These are phyloP conservation scores for Myoxocephalus aenaeus DNA, from an alignment of 2,797 vertebrate species.

Conservation along the genomic window DNA sequence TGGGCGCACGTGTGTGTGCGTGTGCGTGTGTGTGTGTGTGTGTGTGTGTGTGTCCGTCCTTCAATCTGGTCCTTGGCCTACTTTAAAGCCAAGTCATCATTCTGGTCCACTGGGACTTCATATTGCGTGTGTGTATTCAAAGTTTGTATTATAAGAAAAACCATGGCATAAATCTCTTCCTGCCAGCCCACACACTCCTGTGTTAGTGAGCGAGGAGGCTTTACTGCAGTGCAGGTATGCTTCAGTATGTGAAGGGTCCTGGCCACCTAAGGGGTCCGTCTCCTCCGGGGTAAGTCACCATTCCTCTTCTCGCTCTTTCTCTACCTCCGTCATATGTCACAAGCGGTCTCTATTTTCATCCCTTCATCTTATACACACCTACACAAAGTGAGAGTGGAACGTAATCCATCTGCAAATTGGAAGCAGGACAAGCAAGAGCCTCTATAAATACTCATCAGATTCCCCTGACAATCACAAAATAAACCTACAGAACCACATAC, in stretches of 20 bases:
- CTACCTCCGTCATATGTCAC: background rate
- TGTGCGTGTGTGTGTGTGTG: slow-evolving; percentile 19
- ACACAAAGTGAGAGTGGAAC: slow-evolving; percentile 47
- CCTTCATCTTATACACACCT: slow-evolving; percentile 40
- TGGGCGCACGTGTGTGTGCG: slow-evolving; percentile 25
- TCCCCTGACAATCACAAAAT: slow-evolving; percentile 66
- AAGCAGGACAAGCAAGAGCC: slow-evolving; percentile 62
- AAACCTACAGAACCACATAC: slow-evolving; percentile 48
- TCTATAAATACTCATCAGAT: slow-evolving; percentile 71
- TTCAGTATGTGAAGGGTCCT: slow-evolving; percentile 43
- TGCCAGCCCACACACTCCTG: slow-evolving; percentile 66
- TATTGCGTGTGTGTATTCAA: slow-evolving; percentile 53
- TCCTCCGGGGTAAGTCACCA: slow-evolving; percentile 64
- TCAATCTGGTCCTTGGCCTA: slow-evolving; percentile 80
- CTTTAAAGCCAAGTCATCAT: slow-evolving; percentile 79
- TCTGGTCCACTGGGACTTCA: slow-evolving; percentile 58
- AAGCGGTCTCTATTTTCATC: background rate
- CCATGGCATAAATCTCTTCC: slow-evolving; percentile 68
- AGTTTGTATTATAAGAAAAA: slow-evolving; percentile 61
- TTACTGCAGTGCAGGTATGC: slow-evolving; percentile 70
- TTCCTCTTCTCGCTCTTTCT: slow-evolving; percentile 24
- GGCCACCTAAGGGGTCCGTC: slow-evolving; percentile 60
- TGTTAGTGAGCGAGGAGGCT: slow-evolving; percentile 47
- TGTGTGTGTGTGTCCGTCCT: slow-evolving; percentile 52
- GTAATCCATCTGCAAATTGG: slow-evolving; percentile 69